These are phyloP conservation scores for Neotoxoptera formosana DNA, from an alignment of 1,140 invertebrate genomes.

Conservation along the genomic window DNA sequence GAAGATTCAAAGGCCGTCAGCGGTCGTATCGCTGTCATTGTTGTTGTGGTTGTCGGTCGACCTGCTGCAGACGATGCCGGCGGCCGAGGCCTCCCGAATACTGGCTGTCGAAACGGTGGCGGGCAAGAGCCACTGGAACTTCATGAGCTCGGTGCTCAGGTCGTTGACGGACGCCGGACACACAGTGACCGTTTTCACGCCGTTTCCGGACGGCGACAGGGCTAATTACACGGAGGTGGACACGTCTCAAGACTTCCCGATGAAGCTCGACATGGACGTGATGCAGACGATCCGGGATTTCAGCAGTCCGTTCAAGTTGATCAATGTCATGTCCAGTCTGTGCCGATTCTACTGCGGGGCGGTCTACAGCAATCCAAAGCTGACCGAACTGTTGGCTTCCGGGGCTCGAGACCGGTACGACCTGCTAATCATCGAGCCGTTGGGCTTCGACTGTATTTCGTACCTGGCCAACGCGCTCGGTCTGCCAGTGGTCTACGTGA, in stretches of 20 bases:
- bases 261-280: not conserved
- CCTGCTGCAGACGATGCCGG: not conserved
- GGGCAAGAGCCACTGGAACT: constrained; percentile 63
- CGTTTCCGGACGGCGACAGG: constrained; percentile 11
- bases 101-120: constrained; percentile 61
- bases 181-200: constrained; percentile 31
- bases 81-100: not conserved
- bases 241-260: not conserved
- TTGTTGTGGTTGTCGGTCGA: not conserved
- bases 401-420: not conserved
- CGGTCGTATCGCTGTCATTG: not conserved
- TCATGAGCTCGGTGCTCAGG: constrained; percentile 62
- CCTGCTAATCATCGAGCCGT: not conserved
- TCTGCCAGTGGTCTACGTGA: not conserved
- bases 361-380: not conserved
- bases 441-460: not conserved
- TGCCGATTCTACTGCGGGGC: not conserved
- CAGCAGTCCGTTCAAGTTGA: not conserved
- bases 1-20: not conserved
- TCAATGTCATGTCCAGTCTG: not conserved
- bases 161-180: constrained; percentile 56
- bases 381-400: not conserved
- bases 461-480: not conserved
- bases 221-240: constrained; percentile 14
- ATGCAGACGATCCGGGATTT: too few relatives aligned